Evolutionary conservation across 2,888 invertebrate species (phyloP).

Genomic region (Drosophila koepferae): DNA sequence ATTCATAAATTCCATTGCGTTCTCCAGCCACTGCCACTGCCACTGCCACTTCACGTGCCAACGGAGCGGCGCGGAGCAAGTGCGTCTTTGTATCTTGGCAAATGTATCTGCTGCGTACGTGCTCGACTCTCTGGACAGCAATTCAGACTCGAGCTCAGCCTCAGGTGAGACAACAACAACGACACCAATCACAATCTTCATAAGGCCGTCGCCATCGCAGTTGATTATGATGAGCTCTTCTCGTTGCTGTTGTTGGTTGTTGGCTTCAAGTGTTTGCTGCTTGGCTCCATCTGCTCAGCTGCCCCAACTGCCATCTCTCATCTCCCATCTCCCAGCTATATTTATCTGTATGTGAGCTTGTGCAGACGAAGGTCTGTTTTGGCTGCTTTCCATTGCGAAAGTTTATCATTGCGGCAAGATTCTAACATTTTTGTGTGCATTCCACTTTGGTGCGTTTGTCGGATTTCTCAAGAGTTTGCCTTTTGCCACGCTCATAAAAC

Average conservation of each 20-base stretch:
- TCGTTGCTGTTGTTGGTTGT: slow-evolving; percentile 24
- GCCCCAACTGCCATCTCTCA: slow-evolving; percentile 2
- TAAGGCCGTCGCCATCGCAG: slow-evolving; percentile 69
- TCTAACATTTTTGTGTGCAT: slow-evolving; percentile 81
- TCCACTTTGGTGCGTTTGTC: slow-evolving; percentile 78
- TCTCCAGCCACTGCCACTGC: slow-evolving; percentile 6
- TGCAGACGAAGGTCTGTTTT: background rate
- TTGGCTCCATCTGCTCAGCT: slow-evolving; percentile 17
- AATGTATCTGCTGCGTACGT: slow-evolving; percentile 68
- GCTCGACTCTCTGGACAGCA: slow-evolving; percentile 42
- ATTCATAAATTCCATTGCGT: slow-evolving; percentile 58
- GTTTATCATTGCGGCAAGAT: slow-evolving; percentile 78
- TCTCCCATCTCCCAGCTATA: slow-evolving; percentile 2
- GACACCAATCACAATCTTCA: slow-evolving; percentile 78
- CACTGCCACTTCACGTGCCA: slow-evolving; percentile 37
- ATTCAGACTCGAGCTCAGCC: slow-evolving; percentile 7
- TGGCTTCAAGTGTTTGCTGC: slow-evolving; percentile 40
- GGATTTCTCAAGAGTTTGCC: slow-evolving; percentile 67
- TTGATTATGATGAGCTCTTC: slow-evolving; percentile 72
- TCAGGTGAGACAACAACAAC: slow-evolving; percentile 41
- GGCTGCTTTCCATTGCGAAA: slow-evolving; percentile 63
- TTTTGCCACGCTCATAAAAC: slow-evolving; percentile 74
- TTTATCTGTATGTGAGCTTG: slow-evolving; percentile 5
- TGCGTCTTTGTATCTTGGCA: slow-evolving; percentile 61
- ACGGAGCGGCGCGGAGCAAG: slow-evolving; percentile 47